Percentiles rank a stretch among this genome's conserved stretches.
Evolutionary conservation across 2,797 vertebrate genomes (phyloP).

Genomic region (Propithecus deckenii): DNA sequence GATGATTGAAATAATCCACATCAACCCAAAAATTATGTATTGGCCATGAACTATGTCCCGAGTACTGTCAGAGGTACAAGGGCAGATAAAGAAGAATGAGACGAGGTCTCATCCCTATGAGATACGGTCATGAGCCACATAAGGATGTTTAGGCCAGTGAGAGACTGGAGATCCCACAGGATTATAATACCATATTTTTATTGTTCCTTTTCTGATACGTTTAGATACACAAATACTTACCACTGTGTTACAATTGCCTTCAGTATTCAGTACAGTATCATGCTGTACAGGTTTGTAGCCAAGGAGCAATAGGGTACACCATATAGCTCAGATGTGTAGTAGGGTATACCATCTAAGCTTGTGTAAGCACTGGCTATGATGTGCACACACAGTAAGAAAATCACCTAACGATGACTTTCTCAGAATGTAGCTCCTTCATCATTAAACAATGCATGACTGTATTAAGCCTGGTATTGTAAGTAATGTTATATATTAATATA

Average conservation of each 20-base stretch:
- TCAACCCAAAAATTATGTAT: neutral
- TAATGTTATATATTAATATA: neutral
- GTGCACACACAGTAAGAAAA: neutral
- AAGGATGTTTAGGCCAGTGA: neutral
- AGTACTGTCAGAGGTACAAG: neutral
- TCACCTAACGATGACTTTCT: neutral
- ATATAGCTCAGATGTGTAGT: neutral
- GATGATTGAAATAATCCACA: neutral
- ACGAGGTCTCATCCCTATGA: neutral
- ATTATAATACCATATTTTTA: neutral
- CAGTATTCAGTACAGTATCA: neutral
- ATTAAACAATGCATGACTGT: neutral
- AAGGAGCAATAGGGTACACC: neutral
- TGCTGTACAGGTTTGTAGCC: neutral
- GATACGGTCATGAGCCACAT: neutral
- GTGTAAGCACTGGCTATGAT: neutral
- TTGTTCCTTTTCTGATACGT: neutral
- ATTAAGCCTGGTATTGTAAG: neutral
- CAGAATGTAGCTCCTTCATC: neutral
- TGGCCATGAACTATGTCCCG: neutral
- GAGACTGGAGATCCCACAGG: neutral
- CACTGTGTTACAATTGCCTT: neutral
- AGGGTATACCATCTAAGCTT: neutral
- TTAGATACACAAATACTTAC: neutral
- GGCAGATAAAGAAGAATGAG: neutral